Conservation (phyloP, 2,797 vertebrate species). For the Acipenser transmontanus region DNA sequence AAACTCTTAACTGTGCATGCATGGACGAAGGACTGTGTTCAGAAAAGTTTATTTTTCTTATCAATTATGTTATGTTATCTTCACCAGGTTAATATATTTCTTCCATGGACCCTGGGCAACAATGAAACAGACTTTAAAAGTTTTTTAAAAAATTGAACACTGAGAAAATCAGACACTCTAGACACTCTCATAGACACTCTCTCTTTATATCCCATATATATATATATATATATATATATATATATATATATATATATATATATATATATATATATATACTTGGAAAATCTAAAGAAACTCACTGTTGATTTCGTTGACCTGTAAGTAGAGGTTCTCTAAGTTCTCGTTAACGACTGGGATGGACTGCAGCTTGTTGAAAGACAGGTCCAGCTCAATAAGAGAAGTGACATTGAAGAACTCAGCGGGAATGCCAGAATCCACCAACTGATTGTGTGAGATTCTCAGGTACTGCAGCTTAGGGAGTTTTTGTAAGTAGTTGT, state of each 20-base stretch:
- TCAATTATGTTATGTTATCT: too few relatives aligned
- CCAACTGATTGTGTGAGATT: slow-evolving; percentile 85
- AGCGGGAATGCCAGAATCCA: slow-evolving; percentile 77
- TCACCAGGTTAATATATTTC: too few relatives aligned
- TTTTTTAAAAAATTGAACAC: too few relatives aligned
- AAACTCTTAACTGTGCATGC: too few relatives aligned
- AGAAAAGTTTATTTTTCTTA: too few relatives aligned
- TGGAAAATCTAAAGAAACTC: slow-evolving; percentile 50
- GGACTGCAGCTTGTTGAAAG: slow-evolving; percentile 84
- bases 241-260: neutral
- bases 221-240: neutral
- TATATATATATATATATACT: neutral
- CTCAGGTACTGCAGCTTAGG: slow-evolving; percentile 76
- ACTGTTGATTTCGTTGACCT: slow-evolving; percentile 93
- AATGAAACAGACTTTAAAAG: too few relatives aligned
- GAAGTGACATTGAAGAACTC: slow-evolving; percentile 84
- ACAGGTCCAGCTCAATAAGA: slow-evolving; percentile 88
- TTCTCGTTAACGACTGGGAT: slow-evolving; percentile 84
- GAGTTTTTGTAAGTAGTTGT: slow-evolving; percentile 81
- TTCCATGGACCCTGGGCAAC: too few relatives aligned
- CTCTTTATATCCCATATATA: neutral
- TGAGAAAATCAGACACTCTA: too few relatives aligned
- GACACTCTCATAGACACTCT: too few relatives aligned
- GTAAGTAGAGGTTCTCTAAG: slow-evolving; percentile 90
- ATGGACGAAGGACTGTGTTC: too few relatives aligned